These are phyloP conservation scores for Drosophila histrio DNA, from an alignment of 2,888 invertebrate genomes.

Conservation along the genomic window DNA sequence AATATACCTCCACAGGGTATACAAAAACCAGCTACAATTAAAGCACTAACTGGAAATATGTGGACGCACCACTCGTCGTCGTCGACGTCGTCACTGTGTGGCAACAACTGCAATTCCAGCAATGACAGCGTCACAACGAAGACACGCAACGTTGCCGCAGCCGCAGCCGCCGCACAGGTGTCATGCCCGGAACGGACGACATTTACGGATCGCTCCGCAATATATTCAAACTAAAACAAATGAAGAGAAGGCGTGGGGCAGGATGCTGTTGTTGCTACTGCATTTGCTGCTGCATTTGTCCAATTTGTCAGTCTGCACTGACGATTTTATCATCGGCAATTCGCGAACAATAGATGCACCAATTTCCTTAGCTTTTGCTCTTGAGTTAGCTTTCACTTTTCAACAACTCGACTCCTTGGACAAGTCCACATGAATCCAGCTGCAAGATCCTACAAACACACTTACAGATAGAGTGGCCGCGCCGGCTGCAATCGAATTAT, in stretches of 20 bases:
- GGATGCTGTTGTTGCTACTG: slow-evolving; percentile 34
- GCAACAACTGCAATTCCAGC: slow-evolving; percentile 58
- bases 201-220: slow-evolving; percentile 17
- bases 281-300: slow-evolving; percentile 25
- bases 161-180: slow-evolving; percentile 34
- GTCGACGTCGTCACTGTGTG: slow-evolving; percentile 20
- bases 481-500: slow-evolving; percentile 42
- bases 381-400: slow-evolving; percentile 63
- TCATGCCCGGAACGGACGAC: neutral
- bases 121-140: slow-evolving; percentile 49
- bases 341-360: slow-evolving; percentile 18
- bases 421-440: slow-evolving; percentile 14
- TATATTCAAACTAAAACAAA: slow-evolving; percentile 25
- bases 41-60: slow-evolving; percentile 57
- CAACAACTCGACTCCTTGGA: slow-evolving; percentile 33
- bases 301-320: slow-evolving; percentile 58
- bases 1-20: too few relatives aligned
- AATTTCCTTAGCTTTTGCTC: slow-evolving; percentile 15
- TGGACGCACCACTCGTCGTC: slow-evolving; percentile 44
- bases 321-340: slow-evolving; percentile 52
- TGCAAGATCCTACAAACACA: slow-evolving; percentile 52
- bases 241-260: slow-evolving; percentile 27
- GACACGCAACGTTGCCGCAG: slow-evolving; percentile 44
- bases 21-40: slow-evolving; percentile 54
- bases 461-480: neutral